Percentiles rank a stretch among this genome's conserved stretches.
phyloP scores from a whole-genome alignment of 2,888 invertebrate genomes.

The Pedicia rivosa region DNA sequence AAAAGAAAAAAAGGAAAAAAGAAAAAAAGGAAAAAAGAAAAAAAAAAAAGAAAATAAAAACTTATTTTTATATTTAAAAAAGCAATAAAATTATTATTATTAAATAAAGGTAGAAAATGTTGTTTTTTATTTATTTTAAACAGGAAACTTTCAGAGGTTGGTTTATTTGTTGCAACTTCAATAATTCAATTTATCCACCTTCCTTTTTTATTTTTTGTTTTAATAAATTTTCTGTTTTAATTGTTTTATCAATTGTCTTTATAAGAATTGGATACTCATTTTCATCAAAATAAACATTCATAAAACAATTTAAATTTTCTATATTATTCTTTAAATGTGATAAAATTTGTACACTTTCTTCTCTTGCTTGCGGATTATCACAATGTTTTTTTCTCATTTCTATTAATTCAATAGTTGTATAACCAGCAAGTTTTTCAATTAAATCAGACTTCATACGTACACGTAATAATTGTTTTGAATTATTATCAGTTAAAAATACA shows the following conservation, averaged over 20 bases:
- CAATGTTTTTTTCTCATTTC: constrained; percentile 1
- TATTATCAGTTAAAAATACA: constrained; percentile 7
- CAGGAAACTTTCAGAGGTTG: no score
- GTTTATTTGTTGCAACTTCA: no score
- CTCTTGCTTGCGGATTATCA: constrained; percentile 3
- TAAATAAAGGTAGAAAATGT: no score
- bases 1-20: no score
- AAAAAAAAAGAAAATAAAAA: no score
- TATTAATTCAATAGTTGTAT: constrained; percentile 4
- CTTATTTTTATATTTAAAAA: no score
- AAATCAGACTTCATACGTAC: background rate
- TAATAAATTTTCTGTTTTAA: background rate
- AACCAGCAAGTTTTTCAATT: constrained; percentile 1
- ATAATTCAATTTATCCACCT: background rate
- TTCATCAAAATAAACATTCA: constrained; percentile 2
- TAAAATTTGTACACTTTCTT: constrained; percentile 5
- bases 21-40: no score
- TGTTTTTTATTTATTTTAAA: no score
- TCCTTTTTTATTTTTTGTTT: background rate
- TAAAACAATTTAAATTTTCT: constrained; percentile 4
- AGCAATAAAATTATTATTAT: no score
- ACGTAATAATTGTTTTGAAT: constrained; percentile 1
- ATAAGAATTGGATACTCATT: constrained; percentile 3
- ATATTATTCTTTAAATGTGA: background rate
- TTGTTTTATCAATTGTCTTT: constrained; percentile 4